Evolutionary conservation across 2,797 vertebrate genomes (phyloP).

Genomic region (Ceryle rudis): DNA sequence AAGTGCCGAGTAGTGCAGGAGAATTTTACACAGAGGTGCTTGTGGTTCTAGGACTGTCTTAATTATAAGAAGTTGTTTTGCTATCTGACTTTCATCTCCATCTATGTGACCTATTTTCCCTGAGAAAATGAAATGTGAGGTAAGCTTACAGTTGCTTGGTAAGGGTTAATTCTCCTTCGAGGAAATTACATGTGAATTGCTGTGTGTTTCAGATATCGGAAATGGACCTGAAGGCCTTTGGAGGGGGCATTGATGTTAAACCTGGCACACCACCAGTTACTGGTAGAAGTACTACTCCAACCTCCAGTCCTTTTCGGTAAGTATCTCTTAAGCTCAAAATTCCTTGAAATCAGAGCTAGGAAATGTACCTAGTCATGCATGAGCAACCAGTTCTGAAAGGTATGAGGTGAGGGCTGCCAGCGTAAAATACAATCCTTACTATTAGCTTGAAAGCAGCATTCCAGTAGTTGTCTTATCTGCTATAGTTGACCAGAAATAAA

Average conservation of each 20-base stretch:
- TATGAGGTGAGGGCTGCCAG: not conserved
- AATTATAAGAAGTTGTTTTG: not conserved
- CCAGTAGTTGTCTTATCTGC: not conserved
- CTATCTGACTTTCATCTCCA: not conserved
- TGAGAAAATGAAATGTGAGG: not conserved
- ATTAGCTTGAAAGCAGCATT: not conserved
- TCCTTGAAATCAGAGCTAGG: conserved; percentile 15
- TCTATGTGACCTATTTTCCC: not conserved
- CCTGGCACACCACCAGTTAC: conserved; percentile 93
- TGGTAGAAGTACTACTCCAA: conserved; percentile 94
- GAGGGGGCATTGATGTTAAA: conserved; percentile 94
- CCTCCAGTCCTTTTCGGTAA: conserved; percentile 96
- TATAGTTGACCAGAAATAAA: not conserved
- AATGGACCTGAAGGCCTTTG: conserved; percentile 96
- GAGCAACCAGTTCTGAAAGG: not conserved
- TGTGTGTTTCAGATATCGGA: conserved; percentile 88
- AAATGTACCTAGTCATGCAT: not conserved
- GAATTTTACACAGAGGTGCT: not conserved
- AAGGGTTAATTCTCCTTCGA: not conserved
- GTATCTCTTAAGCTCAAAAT: conserved; percentile 32
- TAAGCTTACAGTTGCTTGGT: not conserved
- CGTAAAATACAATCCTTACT: not conserved
- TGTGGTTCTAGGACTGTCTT: not conserved
- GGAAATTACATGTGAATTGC: not conserved
- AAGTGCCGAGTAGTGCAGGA: not conserved